Evolutionary conservation across 2,888 invertebrate species (phyloP), one percentile per base, ranked within the genome.

Genomic region (Steinernema hermaphroditum): DNA sequence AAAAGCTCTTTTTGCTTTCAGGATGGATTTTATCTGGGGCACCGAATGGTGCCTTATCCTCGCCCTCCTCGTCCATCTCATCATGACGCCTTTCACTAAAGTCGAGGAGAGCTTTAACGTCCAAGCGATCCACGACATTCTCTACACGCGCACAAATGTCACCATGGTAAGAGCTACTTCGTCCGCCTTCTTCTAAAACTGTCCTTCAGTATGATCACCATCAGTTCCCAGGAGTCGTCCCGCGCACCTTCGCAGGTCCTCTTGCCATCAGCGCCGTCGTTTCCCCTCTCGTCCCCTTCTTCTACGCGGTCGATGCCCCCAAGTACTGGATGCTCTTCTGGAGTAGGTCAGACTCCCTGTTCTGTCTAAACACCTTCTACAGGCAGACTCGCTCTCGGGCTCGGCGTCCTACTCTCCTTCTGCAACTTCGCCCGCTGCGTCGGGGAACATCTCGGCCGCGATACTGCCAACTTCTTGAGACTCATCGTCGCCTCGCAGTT

Each of bases 71-170:
- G 69, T 82, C 8, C 80, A 83, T 68, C 68, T 84, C 32, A 76
- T 83, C 46, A 46, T 83, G 72, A 76, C 80, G 8, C 82, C 84
- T 0, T 83, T 79, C 27, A 85, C 85, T 0, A 85, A 99, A 91
- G 98, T 98, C 70, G 98, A 98, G 89, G 98, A 99, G 89, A 97
- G 96, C 89, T 99, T 99, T 88, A 97, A 96, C 89, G 90, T 96
- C 74, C 98, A 99, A 89, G 97, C 98, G 27, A 92, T 93, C 88
- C 98, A 99, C 89, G 98, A 99, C 89, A 91, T 98, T 85, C 89
- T 98, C 68, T 95, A 93, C 88, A 92, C 94, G 87, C 91, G 92
- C 81, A 32, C 74, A 24, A 62, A 62, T n/a, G 41, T 34, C 19
- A 76, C 80, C 70, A 69, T 78, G 41, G 69, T 72, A 6, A 68